A percentile compares a stretch with the other conserved stretches of the same genome.
phyloP scores from a whole-genome alignment of 2,113 vertebrate genomes.

The Crocuta crocuta region DNA sequence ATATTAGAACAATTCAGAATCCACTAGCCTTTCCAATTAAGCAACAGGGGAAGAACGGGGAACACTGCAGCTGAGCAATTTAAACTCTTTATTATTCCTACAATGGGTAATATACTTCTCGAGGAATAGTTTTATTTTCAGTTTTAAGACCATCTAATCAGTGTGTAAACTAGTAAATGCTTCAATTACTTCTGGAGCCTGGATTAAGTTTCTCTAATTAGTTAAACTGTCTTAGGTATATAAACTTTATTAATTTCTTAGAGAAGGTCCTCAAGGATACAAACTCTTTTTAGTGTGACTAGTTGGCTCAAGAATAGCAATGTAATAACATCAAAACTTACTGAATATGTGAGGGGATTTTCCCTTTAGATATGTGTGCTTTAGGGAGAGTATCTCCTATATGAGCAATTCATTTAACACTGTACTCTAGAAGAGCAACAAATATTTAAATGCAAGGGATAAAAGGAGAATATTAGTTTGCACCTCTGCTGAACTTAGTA shows the following conservation, averaged over 20 bases:
- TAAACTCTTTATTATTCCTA: conserved; percentile 8
- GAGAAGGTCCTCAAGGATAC: conserved; percentile 65
- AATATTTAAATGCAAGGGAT: conserved; percentile 51
- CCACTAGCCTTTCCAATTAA: conserved; percentile 47
- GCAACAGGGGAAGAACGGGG: not conserved
- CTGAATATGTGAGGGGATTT: conserved; percentile 23
- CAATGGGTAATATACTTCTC: not conserved
- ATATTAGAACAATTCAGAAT: not conserved
- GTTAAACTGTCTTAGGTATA: conserved; percentile 42
- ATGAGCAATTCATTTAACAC: not conserved
- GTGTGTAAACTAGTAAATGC: conserved; percentile 40
- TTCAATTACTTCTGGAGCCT: conserved; percentile 30
- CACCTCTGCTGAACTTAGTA: conserved; percentile 58
- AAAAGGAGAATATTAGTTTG: conserved; percentile 74
- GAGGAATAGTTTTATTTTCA: conserved; percentile 44
- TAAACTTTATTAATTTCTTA: conserved; percentile 67
- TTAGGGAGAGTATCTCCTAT: conserved; percentile 6
- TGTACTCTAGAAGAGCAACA: conserved; percentile 49
- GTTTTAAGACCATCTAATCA: conserved; percentile 54
- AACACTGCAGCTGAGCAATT: not conserved
- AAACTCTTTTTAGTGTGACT: conserved; percentile 26
- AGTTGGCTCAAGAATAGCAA: conserved; percentile 23
- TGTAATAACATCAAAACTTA: conserved; percentile 45
- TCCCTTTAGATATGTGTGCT: conserved; percentile 41
- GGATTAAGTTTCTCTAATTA: conserved; percentile 57